Conservation (phyloP, 2,113 vertebrate species). For the Paraplagusia blochii region DNA sequence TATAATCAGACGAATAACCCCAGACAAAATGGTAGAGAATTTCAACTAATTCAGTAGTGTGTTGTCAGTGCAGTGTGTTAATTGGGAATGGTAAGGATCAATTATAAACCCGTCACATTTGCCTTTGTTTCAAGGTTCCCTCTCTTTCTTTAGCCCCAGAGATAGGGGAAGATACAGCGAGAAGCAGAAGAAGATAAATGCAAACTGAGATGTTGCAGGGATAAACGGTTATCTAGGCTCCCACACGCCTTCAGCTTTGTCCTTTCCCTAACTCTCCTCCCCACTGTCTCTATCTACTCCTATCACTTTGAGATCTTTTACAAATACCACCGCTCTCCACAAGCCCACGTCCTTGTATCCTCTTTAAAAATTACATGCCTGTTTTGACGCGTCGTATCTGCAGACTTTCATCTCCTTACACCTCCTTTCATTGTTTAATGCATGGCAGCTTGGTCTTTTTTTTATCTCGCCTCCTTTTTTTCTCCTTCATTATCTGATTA, state of each 20-base stretch:
- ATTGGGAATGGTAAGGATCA: constrained; percentile 70
- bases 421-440: constrained; percentile 28
- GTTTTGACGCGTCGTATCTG: constrained; percentile 41
- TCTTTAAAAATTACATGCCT: constrained; percentile 57
- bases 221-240: constrained; percentile 68
- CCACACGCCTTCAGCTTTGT: constrained; percentile 67
- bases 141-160: constrained; percentile 66
- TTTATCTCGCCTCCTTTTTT: constrained; percentile 4
- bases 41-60: constrained; percentile 30
- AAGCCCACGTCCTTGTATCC: constrained; percentile 42
- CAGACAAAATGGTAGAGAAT: constrained; percentile 46
- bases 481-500: constrained; percentile 27
- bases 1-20: too few species aligned
- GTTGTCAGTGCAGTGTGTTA: constrained; percentile 50
- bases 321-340: constrained; percentile 58
- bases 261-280: constrained; percentile 60
- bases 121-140: constrained; percentile 70
- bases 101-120: constrained; percentile 68
- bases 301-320: constrained; percentile 56
- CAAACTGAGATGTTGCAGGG: constrained; percentile 56
- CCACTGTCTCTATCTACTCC: constrained; percentile 47
- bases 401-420: constrained; percentile 37
- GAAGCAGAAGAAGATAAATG: constrained; percentile 56
- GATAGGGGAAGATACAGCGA: constrained; percentile 54
- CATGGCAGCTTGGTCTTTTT: constrained; percentile 25